phyloP scores from a whole-genome alignment of 2,797 vertebrate genomes.

The Remorina albescens region DNA sequence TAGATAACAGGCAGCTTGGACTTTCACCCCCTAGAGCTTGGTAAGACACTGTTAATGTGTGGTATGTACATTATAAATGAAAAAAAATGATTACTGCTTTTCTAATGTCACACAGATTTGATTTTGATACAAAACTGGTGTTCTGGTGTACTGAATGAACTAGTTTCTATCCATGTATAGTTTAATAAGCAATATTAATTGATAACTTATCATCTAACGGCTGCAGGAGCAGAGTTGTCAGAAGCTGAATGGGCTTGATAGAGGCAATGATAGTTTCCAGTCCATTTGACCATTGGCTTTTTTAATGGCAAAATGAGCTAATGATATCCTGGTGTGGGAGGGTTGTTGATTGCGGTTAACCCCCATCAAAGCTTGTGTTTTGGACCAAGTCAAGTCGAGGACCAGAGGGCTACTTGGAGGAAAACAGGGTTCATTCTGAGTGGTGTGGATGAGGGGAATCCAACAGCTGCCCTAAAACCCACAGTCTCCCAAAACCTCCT shows the following conservation, averaged over 20 bases:
- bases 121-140: background rate
- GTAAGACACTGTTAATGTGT: background rate
- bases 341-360: constrained; percentile 55
- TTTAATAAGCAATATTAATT: background rate
- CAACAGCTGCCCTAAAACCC: constrained; percentile 40
- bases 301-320: constrained; percentile 61
- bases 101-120: background rate
- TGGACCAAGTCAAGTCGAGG: constrained; percentile 35
- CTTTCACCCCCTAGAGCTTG: constrained; percentile 5
- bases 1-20: background rate
- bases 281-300: constrained; percentile 48
- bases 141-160: background rate
- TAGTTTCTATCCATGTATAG: background rate
- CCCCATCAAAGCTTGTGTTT: constrained; percentile 60
- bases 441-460: constrained; percentile 47
- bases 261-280: constrained; percentile 13
- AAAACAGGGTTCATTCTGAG: constrained; percentile 47
- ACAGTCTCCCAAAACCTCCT: constrained; percentile 16
- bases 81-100: too few relatives aligned
- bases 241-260: constrained; percentile 2
- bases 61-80: too few relatives aligned
- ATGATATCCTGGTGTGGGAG: constrained; percentile 61
- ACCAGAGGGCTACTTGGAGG: constrained; percentile 52
- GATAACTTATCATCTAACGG: background rate
- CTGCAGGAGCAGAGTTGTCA: constrained; percentile 5